phyloP scores from a whole-genome alignment of 2,888 invertebrate genomes.

The Odontomyia ornata region DNA sequence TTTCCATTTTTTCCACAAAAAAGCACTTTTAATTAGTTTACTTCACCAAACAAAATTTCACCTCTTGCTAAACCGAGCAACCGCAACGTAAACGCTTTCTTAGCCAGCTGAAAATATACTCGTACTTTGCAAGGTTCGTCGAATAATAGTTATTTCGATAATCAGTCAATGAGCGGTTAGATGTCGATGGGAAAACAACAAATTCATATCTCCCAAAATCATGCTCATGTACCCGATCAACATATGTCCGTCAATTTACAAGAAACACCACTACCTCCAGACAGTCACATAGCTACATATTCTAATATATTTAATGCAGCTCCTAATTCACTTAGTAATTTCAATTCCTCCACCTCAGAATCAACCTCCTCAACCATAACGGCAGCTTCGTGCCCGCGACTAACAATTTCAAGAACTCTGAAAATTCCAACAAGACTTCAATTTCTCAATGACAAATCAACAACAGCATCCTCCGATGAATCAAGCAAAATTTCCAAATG shows the following conservation, averaged over 20 bases:
- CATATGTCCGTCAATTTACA: constrained; percentile 52
- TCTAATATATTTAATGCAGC: constrained; percentile 45
- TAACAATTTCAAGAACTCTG: constrained; percentile 70
- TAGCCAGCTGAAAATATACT: too few relatives aligned
- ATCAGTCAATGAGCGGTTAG: constrained; percentile 52
- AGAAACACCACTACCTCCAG: constrained; percentile 43
- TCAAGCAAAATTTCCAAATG: constrained; percentile 54
- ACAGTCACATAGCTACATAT: constrained; percentile 45
- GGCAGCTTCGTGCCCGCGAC: constrained; percentile 60
- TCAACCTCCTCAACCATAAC: constrained; percentile 58
- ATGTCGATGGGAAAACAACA: constrained; percentile 56
- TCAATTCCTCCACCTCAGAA: constrained; percentile 47
- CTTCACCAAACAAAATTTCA: too few relatives aligned
- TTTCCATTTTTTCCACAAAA: too few relatives aligned
- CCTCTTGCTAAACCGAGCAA: too few relatives aligned
- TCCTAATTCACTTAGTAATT: constrained; percentile 21
- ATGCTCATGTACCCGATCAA: constrained; percentile 49
- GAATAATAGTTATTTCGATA: constrained; percentile 57
- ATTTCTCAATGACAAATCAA: constrained; percentile 65
- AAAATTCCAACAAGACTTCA: constrained; percentile 83
- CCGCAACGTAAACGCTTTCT: too few relatives aligned
- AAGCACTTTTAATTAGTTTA: too few relatives aligned
- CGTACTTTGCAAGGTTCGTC: constrained; percentile 52
- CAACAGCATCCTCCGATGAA: constrained; percentile 54
- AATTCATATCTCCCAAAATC: constrained; percentile 57